phyloP scores from a whole-genome alignment of 2,113 vertebrate species.

The Delphinus delphis region DNA sequence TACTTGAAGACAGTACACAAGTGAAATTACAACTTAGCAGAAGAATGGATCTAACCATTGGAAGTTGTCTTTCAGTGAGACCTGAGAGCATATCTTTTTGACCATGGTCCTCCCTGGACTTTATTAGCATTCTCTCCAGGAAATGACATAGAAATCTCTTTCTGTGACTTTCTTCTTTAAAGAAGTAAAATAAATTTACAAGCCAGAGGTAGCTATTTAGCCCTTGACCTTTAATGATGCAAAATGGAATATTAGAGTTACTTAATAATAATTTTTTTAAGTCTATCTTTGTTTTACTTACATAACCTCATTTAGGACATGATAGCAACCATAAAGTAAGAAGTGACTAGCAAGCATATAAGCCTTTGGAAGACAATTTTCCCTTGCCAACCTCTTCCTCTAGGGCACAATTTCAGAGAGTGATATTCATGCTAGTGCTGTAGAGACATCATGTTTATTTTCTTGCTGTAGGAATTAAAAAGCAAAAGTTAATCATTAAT shows the following conservation, averaged over 20 bases:
- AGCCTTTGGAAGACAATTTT: background rate
- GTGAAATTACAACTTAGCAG: background rate
- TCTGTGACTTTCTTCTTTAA: slow-evolving; percentile 18
- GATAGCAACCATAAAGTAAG: background rate
- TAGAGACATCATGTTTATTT: background rate
- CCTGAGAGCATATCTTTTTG: background rate
- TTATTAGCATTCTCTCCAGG: background rate
- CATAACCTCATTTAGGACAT: slow-evolving; percentile 14
- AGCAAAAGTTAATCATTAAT: background rate
- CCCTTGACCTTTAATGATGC: background rate
- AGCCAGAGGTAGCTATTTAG: background rate
- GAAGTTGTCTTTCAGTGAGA: background rate
- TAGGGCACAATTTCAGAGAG: background rate
- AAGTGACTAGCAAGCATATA: background rate
- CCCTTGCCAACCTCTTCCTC: background rate
- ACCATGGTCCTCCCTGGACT: background rate
- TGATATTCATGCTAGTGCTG: background rate
- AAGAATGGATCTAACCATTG: background rate
- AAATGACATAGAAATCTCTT: background rate
- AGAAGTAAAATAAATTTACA: background rate
- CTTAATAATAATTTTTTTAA: background rate
- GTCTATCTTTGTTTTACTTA: background rate
- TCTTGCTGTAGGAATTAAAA: background rate
- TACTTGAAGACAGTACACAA: fast-evolving
- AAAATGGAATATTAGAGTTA: background rate